Evolutionary conservation across 2,888 invertebrate species (phyloP), one percentile per base, ranked within the genome.

Genomic region (Bhutanitis thaidina): DNA sequence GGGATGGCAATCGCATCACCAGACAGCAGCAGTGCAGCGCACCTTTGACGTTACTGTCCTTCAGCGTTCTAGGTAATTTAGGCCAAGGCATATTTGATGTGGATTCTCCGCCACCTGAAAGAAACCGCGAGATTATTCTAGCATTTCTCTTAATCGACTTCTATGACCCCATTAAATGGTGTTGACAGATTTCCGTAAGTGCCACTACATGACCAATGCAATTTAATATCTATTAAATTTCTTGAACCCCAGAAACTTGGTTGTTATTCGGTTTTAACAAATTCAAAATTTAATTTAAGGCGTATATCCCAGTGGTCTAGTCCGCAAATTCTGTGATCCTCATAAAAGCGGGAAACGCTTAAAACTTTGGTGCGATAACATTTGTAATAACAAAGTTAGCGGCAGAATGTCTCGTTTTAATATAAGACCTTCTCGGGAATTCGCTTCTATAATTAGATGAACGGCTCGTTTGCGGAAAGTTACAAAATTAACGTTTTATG

Each of bases 361-460:
- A 56, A 54, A 58, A 56, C 55, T 60, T 58, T 52, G 57, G 55
- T 49, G 57, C 54, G 58, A 57, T 58, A 58, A 49, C 43, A 49
- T 49, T 49, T 37, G 43, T 49, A 49, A 49, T 49, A 49, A 49
- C 49, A 43, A 49, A 49, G 49, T 49, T 49, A 43, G 49, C 37
- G 43, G 49, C 40, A 43, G 37, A 20, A 35, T 43, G 43, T 34
- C 43, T 43, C 49, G 27, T 43, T 49, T 49, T 38, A 38, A 49
- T 43, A 43, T 49, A 43, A 49, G 32, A 49, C 49, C 32, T 13
- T 34, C 34, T 34, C 38, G 7, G 12, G 49, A 34, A 49, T 41
- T 40, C 35, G 48, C 41, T 34, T 14, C 36, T 43, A 30, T 43
- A 43, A 49, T 49, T 20, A 37, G 30, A 49, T 37, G 41, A 49